Evolutionary conservation across 2,888 invertebrate genomes (phyloP), one percentile per base, ranked within the genome.

Genomic region (Melieria picta): DNA sequence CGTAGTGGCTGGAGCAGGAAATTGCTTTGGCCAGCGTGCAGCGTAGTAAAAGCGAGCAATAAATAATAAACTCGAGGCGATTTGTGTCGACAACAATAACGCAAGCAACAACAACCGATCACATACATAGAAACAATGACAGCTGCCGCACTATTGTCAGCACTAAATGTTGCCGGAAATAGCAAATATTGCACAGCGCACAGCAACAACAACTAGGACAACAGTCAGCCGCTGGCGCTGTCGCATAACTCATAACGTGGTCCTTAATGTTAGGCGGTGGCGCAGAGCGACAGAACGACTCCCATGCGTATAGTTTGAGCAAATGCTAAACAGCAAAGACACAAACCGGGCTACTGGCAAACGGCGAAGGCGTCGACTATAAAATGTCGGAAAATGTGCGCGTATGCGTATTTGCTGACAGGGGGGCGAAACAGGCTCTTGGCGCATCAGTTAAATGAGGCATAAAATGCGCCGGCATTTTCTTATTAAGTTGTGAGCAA

Each of bases 41-140:
- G 30, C 30, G 52, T 52, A 52, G 9, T 5, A 30, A 52, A 52
- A 52, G 13, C 11, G 5, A 52, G 13, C 13, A 52, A 52, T 52
- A 52, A 52, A 52, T 52, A 50, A 52, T 52, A 52, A 52, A 52
- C 52, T 52, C 6, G 52, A 52, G 52, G 52, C 52, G 52, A 52
- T 52, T 52, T 52, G 52, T 52, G 52, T 52, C 52, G 52, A 52
- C 52, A 52, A 11, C 52, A 52, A 52, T 52, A 52, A 13, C 13
- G 11, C 11, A 3, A 52, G 9, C 52, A 52, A 52, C 52, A 52
- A 2, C 50, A 50, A 3, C 11, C 50, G 11, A 10, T 50, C 11
- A 11, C 50, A 50, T 10, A 3, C 11, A 50, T 50, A 50, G 11
- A 11, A 52, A 52, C 52, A 52, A 52, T 7, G 13, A n/a, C 11